Conservation (phyloP, 1,140 invertebrate genomes). For the Trichonephila clavata region DNA sequence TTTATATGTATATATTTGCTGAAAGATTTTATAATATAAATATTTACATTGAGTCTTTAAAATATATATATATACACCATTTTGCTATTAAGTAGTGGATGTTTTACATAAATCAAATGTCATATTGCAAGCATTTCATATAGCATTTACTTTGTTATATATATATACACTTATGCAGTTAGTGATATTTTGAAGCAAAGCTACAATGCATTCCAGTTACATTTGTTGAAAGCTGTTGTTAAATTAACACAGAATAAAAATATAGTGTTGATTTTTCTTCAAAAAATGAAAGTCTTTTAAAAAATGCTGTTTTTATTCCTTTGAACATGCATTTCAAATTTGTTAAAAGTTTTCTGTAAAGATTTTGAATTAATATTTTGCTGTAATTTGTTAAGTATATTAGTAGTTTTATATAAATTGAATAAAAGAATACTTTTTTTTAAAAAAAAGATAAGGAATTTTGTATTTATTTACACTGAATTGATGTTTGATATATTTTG, state of each 20-base stretch:
- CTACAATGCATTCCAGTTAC: neutral
- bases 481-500: too few relatives aligned
- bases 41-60: constrained; percentile 15
- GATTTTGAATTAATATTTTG: too few relatives aligned
- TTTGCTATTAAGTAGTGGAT: neutral
- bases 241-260: neutral
- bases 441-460: too few relatives aligned
- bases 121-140: constrained; percentile 3
- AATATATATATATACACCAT: neutral
- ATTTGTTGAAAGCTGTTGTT: neutral
- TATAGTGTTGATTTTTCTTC: neutral
- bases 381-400: too few relatives aligned
- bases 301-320: neutral
- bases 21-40: neutral
- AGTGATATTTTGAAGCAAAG: neutral
- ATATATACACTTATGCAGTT: neutral
- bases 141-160: neutral
- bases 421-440: too few relatives aligned
- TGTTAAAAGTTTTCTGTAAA: too few relatives aligned
- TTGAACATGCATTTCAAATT: neutral
- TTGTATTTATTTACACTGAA: too few relatives aligned
- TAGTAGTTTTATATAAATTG: too few relatives aligned
- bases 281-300: neutral
- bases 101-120: neutral
- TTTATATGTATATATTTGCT: constrained; percentile 7